Conservation (phyloP, 1,140 invertebrate species). For the Geopemphigus sp. region DNA sequence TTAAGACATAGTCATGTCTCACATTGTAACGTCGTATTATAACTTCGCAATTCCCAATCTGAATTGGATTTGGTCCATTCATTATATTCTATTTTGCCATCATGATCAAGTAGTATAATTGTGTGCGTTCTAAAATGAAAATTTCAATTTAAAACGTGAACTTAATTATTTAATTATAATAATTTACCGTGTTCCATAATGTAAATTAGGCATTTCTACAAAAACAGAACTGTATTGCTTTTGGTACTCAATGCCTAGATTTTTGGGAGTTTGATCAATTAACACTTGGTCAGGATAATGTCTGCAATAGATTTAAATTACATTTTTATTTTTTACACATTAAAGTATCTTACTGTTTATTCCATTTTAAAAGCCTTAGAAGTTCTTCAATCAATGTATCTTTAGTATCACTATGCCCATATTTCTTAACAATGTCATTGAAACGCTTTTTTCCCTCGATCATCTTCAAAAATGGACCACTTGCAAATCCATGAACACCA, state of each 20-base stretch:
- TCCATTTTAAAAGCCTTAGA: constrained; percentile 24
- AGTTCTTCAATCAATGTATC: constrained; percentile 14
- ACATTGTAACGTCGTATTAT: background rate
- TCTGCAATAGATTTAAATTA: background rate
- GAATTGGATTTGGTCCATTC: constrained; percentile 18
- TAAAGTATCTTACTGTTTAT: constrained; percentile 14
- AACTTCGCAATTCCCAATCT: constrained; percentile 28
- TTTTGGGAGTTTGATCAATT: background rate
- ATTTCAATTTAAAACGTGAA: background rate
- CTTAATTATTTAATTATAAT: background rate
- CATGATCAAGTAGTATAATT: constrained; percentile 21
- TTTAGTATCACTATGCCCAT: constrained; percentile 25
- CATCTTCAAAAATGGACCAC: constrained; percentile 22
- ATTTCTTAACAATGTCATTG: constrained; percentile 32
- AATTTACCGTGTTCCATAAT: constrained; percentile 33
- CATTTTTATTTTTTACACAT: background rate
- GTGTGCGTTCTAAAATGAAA: constrained; percentile 42
- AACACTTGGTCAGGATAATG: constrained; percentile 25
- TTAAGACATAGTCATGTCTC: too few relatives aligned
- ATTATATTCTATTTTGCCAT: constrained; percentile 44
- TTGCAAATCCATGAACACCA: constrained; percentile 17
- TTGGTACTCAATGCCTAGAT: background rate
- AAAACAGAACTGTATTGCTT: constrained; percentile 31
- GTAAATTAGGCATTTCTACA: constrained; percentile 26
- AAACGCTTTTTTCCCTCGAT: constrained; percentile 15